Evolutionary conservation across 2,113 vertebrate species (phyloP).

Genomic region (Manacus vitellinus): DNA sequence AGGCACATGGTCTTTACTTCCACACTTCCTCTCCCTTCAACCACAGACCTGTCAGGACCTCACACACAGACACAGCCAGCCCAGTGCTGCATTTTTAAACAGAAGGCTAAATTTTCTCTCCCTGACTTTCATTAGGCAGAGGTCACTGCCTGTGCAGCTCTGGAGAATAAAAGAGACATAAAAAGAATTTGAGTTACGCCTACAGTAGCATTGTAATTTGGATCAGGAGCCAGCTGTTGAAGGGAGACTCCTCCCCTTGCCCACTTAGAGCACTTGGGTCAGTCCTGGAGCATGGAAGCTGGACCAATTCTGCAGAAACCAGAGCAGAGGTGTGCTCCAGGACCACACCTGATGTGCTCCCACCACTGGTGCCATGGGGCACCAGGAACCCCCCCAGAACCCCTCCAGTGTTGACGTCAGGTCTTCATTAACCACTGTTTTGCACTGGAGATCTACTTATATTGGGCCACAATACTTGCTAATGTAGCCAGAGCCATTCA

Average conservation of each 20-base stretch:
- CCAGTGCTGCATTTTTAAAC: not conserved
- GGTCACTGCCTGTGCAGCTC: not conserved
- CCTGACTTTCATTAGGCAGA: conserved; percentile 3
- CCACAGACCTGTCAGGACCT: not conserved
- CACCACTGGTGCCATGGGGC: not conserved
- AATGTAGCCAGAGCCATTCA: conserved; percentile 66
- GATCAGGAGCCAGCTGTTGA: not conserved
- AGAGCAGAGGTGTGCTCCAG: not conserved
- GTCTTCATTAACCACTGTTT: conserved; percentile 55
- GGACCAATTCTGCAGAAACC: not conserved
- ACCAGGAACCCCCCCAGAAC: not conserved
- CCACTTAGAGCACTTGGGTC: accelerated
- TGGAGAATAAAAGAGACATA: not conserved
- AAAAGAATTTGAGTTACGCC: not conserved
- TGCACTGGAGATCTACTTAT: conserved; percentile 19
- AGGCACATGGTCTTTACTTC: not conserved
- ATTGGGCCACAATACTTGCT: conserved; percentile 59
- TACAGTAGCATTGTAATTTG: not conserved
- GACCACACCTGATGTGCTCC: conserved; percentile 23
- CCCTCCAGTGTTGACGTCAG: not conserved
- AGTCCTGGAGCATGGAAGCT: not conserved
- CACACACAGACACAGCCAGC: not conserved
- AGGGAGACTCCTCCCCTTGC: not conserved
- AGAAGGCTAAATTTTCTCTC: not conserved
- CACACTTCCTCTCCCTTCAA: not conserved